phyloP scores from a whole-genome alignment of 2,888 invertebrate species.

The Chrysina gloriosa region DNA sequence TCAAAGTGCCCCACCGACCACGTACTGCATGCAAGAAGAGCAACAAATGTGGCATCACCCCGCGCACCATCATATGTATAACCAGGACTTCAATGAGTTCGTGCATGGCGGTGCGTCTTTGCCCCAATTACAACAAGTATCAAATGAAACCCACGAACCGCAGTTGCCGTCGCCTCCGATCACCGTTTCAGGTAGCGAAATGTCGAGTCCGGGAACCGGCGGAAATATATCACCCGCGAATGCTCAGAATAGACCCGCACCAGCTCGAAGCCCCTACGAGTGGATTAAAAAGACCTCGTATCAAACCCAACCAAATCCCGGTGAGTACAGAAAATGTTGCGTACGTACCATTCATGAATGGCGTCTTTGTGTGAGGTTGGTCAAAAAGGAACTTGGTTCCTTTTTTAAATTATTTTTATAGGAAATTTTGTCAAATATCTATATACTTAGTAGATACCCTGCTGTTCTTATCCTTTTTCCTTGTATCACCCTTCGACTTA shows the following conservation, averaged over 20 bases:
- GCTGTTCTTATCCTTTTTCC: too few relatives aligned
- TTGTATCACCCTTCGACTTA: too few relatives aligned
- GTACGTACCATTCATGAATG: too few relatives aligned
- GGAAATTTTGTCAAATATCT: too few relatives aligned
- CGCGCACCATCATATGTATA: slow-evolving; percentile 65
- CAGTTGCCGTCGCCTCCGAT: slow-evolving; percentile 71
- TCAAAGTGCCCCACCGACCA: slow-evolving; percentile 53
- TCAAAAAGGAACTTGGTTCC: too few relatives aligned
- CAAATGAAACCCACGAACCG: slow-evolving; percentile 59
- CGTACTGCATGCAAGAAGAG: slow-evolving; percentile 62
- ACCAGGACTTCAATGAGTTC: slow-evolving; percentile 65
- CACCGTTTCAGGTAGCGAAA: slow-evolving; percentile 71
- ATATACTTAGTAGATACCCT: too few relatives aligned
- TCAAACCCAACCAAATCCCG: slow-evolving; percentile 86
- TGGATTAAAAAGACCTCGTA: slow-evolving; percentile 94
- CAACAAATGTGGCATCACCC: slow-evolving; percentile 63
- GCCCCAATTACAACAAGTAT: slow-evolving; percentile 65
- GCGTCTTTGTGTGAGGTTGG: too few relatives aligned
- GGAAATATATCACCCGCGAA: slow-evolving; percentile 61
- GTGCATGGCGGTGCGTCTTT: slow-evolving; percentile 60
- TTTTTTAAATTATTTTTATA: too few relatives aligned
- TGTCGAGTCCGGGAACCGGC: slow-evolving; percentile 70
- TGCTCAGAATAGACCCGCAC: slow-evolving; percentile 70
- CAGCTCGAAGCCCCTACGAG: slow-evolving; percentile 84
- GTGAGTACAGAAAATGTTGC: slow-evolving; percentile 67